Base-by-base conservation (phyloP, 37 sponge, comb jelly and placozoan species). In the Tethya wilhelma region DNA sequence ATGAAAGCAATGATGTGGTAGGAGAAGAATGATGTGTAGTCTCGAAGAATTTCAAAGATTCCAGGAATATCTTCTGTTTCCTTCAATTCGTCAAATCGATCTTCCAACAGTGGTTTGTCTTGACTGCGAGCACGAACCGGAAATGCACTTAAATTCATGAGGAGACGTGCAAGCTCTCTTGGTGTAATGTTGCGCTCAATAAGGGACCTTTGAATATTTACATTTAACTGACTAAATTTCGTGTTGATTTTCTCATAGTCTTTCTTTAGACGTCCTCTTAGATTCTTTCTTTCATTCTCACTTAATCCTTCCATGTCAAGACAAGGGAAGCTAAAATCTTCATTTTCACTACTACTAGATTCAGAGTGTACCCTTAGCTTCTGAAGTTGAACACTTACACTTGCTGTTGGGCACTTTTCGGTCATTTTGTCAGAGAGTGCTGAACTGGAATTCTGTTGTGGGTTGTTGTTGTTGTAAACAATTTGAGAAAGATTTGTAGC, bases 1-100 rank as follows among this genome's bases (percentile, higher is more conserved):
- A 72, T 72, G 56, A 53, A 36, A 19, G 46, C 56, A 31, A 40
- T 72, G 1, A 72, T 49, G 31, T 72, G 56, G 55, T 40, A 53
- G 56, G 25, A 30, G 73, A 55, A 72, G 55, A 72, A 72, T 44
- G 73, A 72, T 26, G 26, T 20, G 56, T 72, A 72, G 33, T 72
- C 73, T 30, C 4, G 1, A 23, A 72, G 29, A 53, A 72, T 46
- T 9, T 29, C 8, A 14, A 72, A 72, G 22, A 72, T 67, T 17
- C 34, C 67, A 6, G 30, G 39, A 11, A 67, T 33, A 11, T 6
- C 8, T 28, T 36, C 22, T 7, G 67, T 7, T 11, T 17, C 67
- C 8, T 9, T 67, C 17, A 67, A 26, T 7, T 29, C 36, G 8
- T 6, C 7, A 6, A 29, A 31, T 9, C 67, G 11, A 9, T 29